Conservation (phyloP, 1,140 invertebrate species). For the Asobara japonica region DNA sequence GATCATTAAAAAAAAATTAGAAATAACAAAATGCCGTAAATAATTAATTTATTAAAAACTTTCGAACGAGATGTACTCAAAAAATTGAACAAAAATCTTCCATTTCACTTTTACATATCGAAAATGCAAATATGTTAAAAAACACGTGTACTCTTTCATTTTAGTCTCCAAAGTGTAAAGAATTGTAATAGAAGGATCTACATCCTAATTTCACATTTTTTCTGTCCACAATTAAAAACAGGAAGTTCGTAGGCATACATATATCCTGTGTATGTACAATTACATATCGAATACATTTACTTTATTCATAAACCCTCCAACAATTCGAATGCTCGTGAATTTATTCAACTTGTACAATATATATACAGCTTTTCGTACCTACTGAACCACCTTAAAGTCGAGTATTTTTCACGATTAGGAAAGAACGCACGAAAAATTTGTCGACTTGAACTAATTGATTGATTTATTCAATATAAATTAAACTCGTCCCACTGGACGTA, state of each 20-base stretch:
- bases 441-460: background rate
- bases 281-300: background rate
- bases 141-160: conserved; percentile 27
- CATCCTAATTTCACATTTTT: conserved; percentile 10
- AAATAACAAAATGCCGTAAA: background rate
- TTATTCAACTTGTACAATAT: background rate
- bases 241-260: background rate
- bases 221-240: background rate
- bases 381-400: background rate
- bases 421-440: background rate
- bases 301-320: background rate
- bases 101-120: too few species aligned
- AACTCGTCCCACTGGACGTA: too few species aligned
- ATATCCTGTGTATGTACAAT: conserved; percentile 9
- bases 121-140: too few species aligned
- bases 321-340: background rate
- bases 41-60: too few species aligned
- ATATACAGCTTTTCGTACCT: background rate
- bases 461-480: background rate
- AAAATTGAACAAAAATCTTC: too few species aligned
- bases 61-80: too few species aligned
- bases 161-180: conserved; percentile 10
- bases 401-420: background rate
- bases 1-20: background rate
- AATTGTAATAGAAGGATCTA: conserved; percentile 6